Conservation (phyloP, 2,888 invertebrate species). For the Gasteruption jaculator region DNA sequence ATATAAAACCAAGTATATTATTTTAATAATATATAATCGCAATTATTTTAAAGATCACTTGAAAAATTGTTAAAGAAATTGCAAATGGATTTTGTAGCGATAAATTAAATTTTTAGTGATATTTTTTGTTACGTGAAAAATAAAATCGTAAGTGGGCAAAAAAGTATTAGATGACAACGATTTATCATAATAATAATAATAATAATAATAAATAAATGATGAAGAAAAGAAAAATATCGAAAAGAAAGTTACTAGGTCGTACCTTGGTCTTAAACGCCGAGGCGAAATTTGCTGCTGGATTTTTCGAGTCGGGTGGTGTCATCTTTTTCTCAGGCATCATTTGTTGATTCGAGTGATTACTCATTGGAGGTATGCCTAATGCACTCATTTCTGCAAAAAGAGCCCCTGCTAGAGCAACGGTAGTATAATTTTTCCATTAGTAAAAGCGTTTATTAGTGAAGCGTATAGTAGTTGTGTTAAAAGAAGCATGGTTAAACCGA, state of each 20-base stretch:
- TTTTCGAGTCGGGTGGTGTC: constrained; percentile 55
- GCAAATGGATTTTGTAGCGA: constrained; percentile 8
- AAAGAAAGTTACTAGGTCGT: constrained; percentile 9
- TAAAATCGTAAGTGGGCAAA: constrained; percentile 3
- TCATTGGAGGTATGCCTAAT: constrained; percentile 42
- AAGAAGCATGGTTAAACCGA: constrained; percentile 8
- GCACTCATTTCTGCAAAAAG: constrained; percentile 48
- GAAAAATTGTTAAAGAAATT: too few relatives aligned
- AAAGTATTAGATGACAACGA: constrained; percentile 6
- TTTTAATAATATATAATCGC: too few relatives aligned
- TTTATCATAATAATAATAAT: too few relatives aligned
- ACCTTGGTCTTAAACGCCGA: constrained; percentile 63
- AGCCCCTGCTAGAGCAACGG: constrained; percentile 46
- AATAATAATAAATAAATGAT: background rate
- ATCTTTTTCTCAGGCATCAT: constrained; percentile 59
- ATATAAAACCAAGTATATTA: too few relatives aligned
- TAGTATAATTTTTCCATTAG: constrained; percentile 35
- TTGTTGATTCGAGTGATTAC: constrained; percentile 42
- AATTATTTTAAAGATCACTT: too few relatives aligned
- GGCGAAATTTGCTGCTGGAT: constrained; percentile 58
- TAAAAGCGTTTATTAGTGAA: constrained; percentile 36
- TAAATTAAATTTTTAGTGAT: background rate
- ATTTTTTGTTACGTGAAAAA: background rate
- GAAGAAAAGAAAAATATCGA: background rate
- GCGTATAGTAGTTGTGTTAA: constrained; percentile 16